Base-by-base conservation (phyloP, 2,888 invertebrate species). In the Lomographa bimaculata region DNA sequence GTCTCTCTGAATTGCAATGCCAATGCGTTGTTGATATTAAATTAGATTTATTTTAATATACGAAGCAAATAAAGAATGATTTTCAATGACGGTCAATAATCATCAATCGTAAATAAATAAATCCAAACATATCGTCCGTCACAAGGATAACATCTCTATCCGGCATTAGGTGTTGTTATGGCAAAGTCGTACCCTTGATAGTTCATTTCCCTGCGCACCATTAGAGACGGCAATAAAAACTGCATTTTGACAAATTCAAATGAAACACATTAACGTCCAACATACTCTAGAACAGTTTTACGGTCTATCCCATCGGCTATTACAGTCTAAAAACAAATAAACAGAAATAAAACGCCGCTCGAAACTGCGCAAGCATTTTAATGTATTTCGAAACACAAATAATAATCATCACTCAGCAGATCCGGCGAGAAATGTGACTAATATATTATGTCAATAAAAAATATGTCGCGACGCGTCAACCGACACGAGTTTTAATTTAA, bases 371-470 rank as follows among this genome's bases (percentile, higher is more conserved):
- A 37, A 43, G 32, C 36, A 32, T 42, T 30, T 35, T 42, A 36
- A 42, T 30, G 35, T 47, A 55, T 49, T 53, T 48, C 54, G 48
- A 50, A 42, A 47, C 58, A 45, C 60, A 48, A 50, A 61, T 54
- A 60, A 58, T 50, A 54, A 57, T 47, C 41, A 51, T 51, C 32
- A 45, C 53, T 64, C 60, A 63, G 50, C 48, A 52, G 25, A 11
- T 16, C 17, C 27, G 20, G 41, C 27, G 37, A 34, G 25, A 41
- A 34, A 48, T 38, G 48, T 40, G 40, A 51, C 40, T 46, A 46
- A 48, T 46, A 46, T 42, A 51, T 50, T 48, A 37, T 43, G 50
- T 47, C 50, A 50, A 53, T 53, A 53, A 53, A 52, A 53, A 52
- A 52, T 45, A 47, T 35, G 42, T 49, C 49, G 25, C 26, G 42